Conservation (phyloP, 2,797 vertebrate species). For the Notoglanidium macrostoma region DNA sequence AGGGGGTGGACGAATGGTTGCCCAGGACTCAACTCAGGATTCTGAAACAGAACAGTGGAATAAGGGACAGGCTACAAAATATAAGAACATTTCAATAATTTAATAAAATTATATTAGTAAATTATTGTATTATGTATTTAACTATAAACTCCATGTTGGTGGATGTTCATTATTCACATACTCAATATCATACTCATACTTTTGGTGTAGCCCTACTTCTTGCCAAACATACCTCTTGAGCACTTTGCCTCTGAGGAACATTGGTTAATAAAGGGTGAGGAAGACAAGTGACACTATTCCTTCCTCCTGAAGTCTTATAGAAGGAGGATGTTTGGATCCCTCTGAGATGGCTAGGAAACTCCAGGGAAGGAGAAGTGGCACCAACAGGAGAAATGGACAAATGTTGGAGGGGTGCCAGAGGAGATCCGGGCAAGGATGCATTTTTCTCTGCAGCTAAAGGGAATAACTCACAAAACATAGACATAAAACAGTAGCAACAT, state of each 20-base stretch:
- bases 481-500: not conserved
- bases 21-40: conserved; percentile 40
- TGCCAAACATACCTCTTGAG: conserved; percentile 61
- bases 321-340: conserved; percentile 55
- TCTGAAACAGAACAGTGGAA: conserved; percentile 18
- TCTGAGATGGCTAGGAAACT: conserved; percentile 64
- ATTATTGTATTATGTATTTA: no score
- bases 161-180: not conserved
- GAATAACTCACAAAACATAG: conserved; percentile 13
- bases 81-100: conserved; percentile 1
- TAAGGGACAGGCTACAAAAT: conserved; percentile 40
- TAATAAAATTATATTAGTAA: not conserved
- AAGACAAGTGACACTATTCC: conserved; percentile 35
- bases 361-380: conserved; percentile 62
- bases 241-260: conserved; percentile 37
- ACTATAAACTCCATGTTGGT: not conserved
- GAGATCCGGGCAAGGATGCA: conserved; percentile 62
- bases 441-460: conserved; percentile 76
- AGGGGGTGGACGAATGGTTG: conserved; percentile 55
- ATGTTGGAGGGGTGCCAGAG: conserved; percentile 65
- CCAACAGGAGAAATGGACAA: conserved; percentile 62
- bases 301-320: conserved; percentile 53
- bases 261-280: conserved; percentile 41
- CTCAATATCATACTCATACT: not conserved
- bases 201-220: not conserved